phyloP scores from a whole-genome alignment of 37 sponge, comb jelly and placozoan species.

The Dysidea cf. avara region DNA sequence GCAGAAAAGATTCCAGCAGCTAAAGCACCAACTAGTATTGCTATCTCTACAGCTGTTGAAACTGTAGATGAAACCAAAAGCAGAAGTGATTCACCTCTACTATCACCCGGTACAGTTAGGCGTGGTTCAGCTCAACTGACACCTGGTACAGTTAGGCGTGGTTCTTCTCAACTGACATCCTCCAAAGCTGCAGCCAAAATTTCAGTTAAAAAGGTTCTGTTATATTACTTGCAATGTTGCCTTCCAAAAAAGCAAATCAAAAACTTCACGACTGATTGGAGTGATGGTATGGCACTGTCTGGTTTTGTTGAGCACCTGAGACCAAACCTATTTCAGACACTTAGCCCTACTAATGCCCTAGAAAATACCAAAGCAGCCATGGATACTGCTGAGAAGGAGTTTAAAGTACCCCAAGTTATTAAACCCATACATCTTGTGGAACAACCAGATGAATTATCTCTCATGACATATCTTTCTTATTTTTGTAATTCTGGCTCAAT shows the following conservation, averaged over 20 bases:
- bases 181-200: too few species aligned
- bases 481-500: constrained; percentile 73
- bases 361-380: constrained; percentile 67
- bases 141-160: too few species aligned
- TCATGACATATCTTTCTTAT: constrained; percentile 85
- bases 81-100: too few species aligned
- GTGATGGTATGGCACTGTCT: constrained; percentile 60
- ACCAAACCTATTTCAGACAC: constrained; percentile 62
- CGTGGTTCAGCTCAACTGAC: too few species aligned
- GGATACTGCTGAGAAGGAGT: constrained; percentile 49
- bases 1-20: not conserved
- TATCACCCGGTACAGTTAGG: too few species aligned
- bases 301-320: constrained; percentile 71
- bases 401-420: constrained; percentile 29
- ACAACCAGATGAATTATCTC: constrained; percentile 80
- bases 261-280: constrained; percentile 48
- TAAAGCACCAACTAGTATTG: not conserved
- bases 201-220: constrained; percentile 73
- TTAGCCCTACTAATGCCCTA: constrained; percentile 34
- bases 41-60: too few species aligned
- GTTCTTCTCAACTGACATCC: too few species aligned
- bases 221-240: constrained; percentile 59
- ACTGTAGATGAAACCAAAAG: too few species aligned
- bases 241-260: constrained; percentile 17
- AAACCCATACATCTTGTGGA: constrained; percentile 29